A percentile compares a stretch with the other conserved stretches of the same genome.
phyloP scores from a whole-genome alignment of 2,797 vertebrate species.

The Vultur gryphus region DNA sequence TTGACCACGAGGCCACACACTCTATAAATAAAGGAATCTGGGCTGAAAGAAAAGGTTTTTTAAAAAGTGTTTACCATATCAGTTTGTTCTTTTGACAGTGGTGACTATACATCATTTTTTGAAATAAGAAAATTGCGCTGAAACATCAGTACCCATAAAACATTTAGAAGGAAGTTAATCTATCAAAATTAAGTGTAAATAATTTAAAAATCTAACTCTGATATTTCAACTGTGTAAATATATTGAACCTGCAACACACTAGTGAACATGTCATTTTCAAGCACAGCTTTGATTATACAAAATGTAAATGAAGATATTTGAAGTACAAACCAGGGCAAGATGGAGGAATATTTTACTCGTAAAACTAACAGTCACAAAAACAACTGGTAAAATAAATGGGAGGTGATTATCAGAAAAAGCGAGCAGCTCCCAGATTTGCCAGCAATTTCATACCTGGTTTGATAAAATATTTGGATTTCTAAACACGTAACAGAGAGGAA shows the following conservation, averaged over 20 bases:
- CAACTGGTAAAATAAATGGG: neutral
- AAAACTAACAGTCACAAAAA: neutral
- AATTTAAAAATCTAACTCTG: slow-evolving; percentile 22
- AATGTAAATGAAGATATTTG: slow-evolving; percentile 40
- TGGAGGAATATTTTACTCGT: neutral
- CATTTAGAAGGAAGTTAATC: slow-evolving; percentile 25
- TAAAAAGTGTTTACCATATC: neutral
- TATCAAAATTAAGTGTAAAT: slow-evolving; percentile 30
- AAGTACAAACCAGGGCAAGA: neutral
- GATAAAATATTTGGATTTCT: neutral
- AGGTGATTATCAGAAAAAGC: neutral
- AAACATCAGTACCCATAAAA: neutral
- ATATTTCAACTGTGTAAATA: slow-evolving; percentile 42
- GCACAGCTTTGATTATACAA: slow-evolving; percentile 23
- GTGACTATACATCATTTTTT: neutral
- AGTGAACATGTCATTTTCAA: slow-evolving; percentile 43
- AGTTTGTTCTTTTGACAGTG: neutral
- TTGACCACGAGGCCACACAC: fast-evolving
- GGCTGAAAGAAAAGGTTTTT: neutral
- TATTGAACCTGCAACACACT: slow-evolving; percentile 33
- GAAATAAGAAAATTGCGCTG: neutral
- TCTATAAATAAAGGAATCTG: neutral
- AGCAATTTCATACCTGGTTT: neutral
- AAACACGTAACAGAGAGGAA: neutral
- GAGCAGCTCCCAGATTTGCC: neutral